These are phyloP conservation scores for Platyura marginata DNA, from an alignment of 1,140 invertebrate genomes.

Conservation along the genomic window DNA sequence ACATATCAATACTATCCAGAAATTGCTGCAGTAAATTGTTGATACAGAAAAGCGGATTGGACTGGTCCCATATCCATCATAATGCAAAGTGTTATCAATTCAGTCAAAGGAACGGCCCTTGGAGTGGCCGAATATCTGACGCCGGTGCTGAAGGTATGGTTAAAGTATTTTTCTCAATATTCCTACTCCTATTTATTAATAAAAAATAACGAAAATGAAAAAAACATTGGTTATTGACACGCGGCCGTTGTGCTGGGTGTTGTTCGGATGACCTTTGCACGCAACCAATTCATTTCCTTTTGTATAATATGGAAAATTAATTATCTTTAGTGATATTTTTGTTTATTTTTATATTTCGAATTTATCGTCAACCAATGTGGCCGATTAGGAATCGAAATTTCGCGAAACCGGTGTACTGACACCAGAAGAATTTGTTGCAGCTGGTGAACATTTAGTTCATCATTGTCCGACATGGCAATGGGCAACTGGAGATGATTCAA, in stretches of 20 bases:
- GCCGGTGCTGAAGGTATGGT: constrained; percentile 76
- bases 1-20: too few species aligned
- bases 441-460: constrained; percentile 96
- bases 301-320: not conserved
- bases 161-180: not conserved
- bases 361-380: too few species aligned
- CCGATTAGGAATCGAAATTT: constrained; percentile 91
- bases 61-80: too few species aligned
- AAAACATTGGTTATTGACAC: not conserved
- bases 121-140: constrained; percentile 92
- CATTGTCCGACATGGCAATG: constrained; percentile 99
- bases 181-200: constrained; percentile 1
- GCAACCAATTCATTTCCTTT: not conserved
- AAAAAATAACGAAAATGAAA: constrained; percentile 3
- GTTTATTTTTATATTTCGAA: not conserved
- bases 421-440: constrained; percentile 88
- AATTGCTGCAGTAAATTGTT: too few species aligned
- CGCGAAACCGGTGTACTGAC: constrained; percentile 95
- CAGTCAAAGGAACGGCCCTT: constrained; percentile 84
- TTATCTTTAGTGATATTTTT: not conserved
- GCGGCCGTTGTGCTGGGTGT: not conserved
- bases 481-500: constrained; percentile 76
- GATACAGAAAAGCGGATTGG: too few species aligned
- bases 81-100: constrained; percentile 93
- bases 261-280: not conserved